Evolutionary conservation across 2,113 vertebrate species (phyloP).

Genomic region (Ornithorhynchus anatinus): DNA sequence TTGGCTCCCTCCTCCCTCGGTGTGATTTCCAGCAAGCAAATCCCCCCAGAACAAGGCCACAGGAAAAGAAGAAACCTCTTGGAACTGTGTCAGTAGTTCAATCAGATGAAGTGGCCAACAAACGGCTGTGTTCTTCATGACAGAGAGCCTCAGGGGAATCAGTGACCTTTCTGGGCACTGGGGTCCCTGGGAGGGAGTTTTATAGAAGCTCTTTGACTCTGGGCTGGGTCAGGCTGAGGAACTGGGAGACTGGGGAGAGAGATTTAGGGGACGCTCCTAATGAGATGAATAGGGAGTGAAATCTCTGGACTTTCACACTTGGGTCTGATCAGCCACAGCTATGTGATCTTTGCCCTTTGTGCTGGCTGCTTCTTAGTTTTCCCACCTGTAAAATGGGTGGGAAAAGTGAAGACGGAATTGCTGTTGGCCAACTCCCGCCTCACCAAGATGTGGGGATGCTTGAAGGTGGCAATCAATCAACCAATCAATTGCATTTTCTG

Average conservation of each 20-base stretch:
- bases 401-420: too few relatives aligned
- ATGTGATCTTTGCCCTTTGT: neutral
- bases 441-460: too few relatives aligned
- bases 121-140: slow-evolving; percentile 27
- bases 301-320: neutral
- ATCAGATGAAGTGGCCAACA: slow-evolving; percentile 21
- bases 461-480: too few relatives aligned
- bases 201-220: neutral
- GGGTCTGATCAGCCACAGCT: neutral
- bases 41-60: neutral
- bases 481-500: too few relatives aligned
- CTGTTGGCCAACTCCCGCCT: too few relatives aligned
- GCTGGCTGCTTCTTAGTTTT: neutral
- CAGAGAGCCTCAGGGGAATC: slow-evolving; percentile 27
- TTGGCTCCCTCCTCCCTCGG: neutral
- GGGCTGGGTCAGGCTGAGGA: too few relatives aligned
- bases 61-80: slow-evolving; percentile 20
- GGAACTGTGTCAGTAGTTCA: slow-evolving; percentile 28
- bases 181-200: neutral
- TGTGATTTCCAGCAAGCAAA: neutral
- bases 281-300: neutral
- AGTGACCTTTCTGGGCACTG: slow-evolving; percentile 31
- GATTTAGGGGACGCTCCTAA: neutral
- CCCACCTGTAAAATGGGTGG: too few relatives aligned
- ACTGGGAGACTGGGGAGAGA: too few relatives aligned